Evolutionary conservation across 1,140 invertebrate genomes (phyloP).

Genomic region (Nixonia krombeini): DNA sequence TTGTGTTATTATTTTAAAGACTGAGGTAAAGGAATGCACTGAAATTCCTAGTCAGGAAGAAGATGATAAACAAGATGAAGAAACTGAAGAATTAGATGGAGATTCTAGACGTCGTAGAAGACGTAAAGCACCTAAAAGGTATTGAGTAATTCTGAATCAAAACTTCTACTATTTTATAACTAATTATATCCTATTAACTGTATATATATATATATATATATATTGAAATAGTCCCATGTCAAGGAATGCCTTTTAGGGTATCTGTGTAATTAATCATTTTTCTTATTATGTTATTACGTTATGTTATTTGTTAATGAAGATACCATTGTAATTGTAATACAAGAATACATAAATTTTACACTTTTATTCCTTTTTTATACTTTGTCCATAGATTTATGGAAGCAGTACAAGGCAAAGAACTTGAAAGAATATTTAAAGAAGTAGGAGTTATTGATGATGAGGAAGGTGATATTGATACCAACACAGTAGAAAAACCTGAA

Average conservation of each 20-base stretch:
- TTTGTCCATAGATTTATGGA: slow-evolving; percentile 74
- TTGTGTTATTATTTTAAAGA: slow-evolving; percentile 18
- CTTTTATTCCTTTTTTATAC: background rate
- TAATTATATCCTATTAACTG: background rate
- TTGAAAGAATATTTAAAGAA: slow-evolving; percentile 80
- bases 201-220: too few relatives aligned
- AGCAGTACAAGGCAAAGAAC: slow-evolving; percentile 81
- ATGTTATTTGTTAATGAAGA: background rate
- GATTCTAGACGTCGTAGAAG: slow-evolving; percentile 73
- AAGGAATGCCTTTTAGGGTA: too few relatives aligned
- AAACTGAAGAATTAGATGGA: slow-evolving; percentile 68
- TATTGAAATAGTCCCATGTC: too few relatives aligned
- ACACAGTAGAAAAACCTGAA: slow-evolving; percentile 40
- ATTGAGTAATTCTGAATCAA: too few relatives aligned
- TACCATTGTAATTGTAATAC: background rate
- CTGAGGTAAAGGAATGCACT: slow-evolving; percentile 49
- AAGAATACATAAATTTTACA: slow-evolving; percentile 7
- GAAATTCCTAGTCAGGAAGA: slow-evolving; percentile 62
- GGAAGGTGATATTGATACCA: slow-evolving; percentile 63
- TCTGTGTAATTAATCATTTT: background rate
- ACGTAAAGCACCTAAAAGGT: slow-evolving; percentile 77
- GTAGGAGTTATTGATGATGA: slow-evolving; percentile 80
- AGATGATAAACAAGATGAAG: slow-evolving; percentile 68
- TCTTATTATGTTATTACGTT: too few relatives aligned
- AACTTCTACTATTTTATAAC: background rate